Evolutionary conservation across 1,140 invertebrate species (phyloP).

Genomic region (Sycophila sp.): DNA sequence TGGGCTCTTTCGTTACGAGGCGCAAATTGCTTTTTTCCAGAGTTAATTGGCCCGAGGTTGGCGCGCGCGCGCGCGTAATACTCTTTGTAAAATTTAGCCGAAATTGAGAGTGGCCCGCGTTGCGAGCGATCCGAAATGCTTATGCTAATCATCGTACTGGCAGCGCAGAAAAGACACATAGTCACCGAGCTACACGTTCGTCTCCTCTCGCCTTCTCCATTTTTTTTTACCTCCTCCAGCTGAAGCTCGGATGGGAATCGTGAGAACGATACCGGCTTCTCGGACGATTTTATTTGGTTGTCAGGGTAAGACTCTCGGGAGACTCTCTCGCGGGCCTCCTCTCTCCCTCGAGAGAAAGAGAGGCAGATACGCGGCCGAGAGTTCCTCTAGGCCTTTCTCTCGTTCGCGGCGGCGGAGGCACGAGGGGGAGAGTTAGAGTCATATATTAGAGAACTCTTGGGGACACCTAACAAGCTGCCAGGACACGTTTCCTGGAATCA

Average conservation of each 20-base stretch:
- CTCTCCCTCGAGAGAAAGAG: background rate
- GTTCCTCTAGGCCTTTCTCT: too few relatives aligned
- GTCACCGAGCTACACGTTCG: background rate
- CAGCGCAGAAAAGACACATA: conserved; percentile 4
- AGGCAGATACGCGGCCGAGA: background rate
- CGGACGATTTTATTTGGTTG: conserved; percentile 34
- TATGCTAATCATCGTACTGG: conserved; percentile 28
- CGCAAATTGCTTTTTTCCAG: too few relatives aligned
- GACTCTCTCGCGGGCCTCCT: background rate
- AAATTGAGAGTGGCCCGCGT: too few relatives aligned
- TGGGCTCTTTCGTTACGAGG: too few relatives aligned
- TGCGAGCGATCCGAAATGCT: too few relatives aligned
- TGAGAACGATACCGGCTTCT: conserved; percentile 32
- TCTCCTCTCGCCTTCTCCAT: conserved; percentile 28
- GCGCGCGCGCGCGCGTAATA: background rate
- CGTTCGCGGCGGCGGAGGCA: background rate
- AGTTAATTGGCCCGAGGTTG: background rate
- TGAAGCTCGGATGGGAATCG: conserved; percentile 25
- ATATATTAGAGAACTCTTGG: conserved; percentile 61
- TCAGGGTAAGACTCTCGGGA: conserved; percentile 21
- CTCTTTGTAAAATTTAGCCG: too few relatives aligned
- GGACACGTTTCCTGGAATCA: conserved; percentile 62
- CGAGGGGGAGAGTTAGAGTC: conserved; percentile 46
- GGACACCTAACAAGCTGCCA: conserved; percentile 63
- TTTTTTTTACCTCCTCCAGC: too few relatives aligned